A percentile compares a stretch with the other conserved stretches of the same genome.
Conservation (phyloP, 2,113 vertebrate species). For the Sander lucioperca region DNA sequence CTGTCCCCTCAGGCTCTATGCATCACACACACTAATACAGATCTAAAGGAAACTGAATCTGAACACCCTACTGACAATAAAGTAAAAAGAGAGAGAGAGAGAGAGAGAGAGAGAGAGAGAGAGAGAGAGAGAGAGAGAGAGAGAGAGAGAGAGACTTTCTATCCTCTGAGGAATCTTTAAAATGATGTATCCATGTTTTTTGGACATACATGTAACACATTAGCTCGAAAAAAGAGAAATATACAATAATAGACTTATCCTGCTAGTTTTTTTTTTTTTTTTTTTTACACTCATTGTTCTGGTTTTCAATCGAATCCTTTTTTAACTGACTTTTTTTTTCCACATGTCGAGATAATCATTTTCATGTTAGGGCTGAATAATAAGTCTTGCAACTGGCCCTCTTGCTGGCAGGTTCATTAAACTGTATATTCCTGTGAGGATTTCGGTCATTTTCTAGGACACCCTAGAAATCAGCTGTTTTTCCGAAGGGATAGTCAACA, state of each 20-base stretch:
- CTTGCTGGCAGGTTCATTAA: conserved; percentile 71
- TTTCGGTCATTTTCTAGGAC: conserved; percentile 81
- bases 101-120: too few relatives aligned
- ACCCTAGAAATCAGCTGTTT: conserved; percentile 22
- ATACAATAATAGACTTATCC: neutral
- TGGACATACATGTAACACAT: neutral
- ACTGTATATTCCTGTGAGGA: conserved; percentile 74
- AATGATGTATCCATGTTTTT: neutral
- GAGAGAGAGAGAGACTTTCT: conserved; percentile 16
- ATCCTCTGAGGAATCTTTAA: conserved; percentile 1
- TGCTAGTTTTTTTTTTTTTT: too few relatives aligned
- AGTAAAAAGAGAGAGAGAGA: neutral
- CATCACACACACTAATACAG: conserved; percentile 45
- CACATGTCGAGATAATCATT: conserved; percentile 2
- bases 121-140: conserved; percentile 4
- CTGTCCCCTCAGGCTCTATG: conserved; percentile 57
- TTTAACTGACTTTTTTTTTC: neutral
- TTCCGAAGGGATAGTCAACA: too few relatives aligned
- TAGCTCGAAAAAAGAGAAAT: neutral
- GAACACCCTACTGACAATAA: conserved; percentile 26
- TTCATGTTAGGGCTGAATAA: conserved; percentile 30
- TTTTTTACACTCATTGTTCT: neutral
- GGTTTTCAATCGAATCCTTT: neutral
- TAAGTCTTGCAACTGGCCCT: conserved; percentile 21
- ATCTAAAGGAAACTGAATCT: conserved; percentile 54